These are phyloP conservation scores for Himalopsyche tibetana DNA, from an alignment of 2,888 invertebrate genomes.

Conservation along the genomic window DNA sequence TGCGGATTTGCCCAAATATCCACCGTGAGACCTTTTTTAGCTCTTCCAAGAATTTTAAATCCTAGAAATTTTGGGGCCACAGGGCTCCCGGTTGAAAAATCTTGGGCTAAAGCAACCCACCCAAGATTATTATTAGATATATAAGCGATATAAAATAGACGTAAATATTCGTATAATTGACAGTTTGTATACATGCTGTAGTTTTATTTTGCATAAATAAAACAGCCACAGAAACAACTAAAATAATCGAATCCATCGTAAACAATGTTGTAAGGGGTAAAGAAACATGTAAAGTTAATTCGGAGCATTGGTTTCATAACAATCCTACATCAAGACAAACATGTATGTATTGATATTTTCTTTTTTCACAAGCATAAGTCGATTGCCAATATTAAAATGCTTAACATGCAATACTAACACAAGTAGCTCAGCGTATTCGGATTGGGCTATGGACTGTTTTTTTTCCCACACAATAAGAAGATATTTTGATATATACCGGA, in stretches of 20 bases:
- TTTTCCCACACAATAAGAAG: neutral
- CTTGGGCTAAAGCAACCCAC: too few species aligned
- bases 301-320: neutral
- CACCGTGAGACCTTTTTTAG: too few species aligned
- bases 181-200: neutral
- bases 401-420: neutral
- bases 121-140: too few species aligned
- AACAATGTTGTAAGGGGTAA: neutral
- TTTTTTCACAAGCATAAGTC: too few species aligned
- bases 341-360: too few species aligned
- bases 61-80: too few species aligned
- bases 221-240: neutral
- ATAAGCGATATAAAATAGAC: too few species aligned
- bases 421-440: neutral
- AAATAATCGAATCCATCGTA: neutral
- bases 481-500: constrained; percentile 32
- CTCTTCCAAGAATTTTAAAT: too few species aligned
- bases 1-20: too few species aligned
- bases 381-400: neutral
- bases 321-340: too few species aligned
- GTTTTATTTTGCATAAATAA: too few species aligned
- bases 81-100: too few species aligned
- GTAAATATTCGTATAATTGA: neutral
- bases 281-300: constrained; percentile 5
- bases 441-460: neutral